These are phyloP conservation scores for Lithobates sylvaticus DNA, from an alignment of 2,797 vertebrate species.

Conservation along the genomic window DNA sequence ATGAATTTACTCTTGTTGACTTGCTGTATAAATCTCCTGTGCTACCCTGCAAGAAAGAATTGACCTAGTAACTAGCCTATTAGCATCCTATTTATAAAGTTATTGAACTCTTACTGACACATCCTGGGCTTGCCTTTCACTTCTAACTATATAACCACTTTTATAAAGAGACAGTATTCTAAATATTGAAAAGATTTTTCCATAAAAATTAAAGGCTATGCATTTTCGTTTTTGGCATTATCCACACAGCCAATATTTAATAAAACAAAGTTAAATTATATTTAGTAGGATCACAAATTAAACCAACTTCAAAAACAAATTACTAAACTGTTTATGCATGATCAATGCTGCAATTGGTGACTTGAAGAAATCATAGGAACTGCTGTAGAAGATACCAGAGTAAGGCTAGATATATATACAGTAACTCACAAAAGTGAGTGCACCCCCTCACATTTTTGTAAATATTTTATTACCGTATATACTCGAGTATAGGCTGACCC, in stretches of 20 bases:
- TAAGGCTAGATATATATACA: no score
- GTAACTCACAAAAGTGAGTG: no score
- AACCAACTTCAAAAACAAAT: not conserved
- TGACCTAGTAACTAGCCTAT: constrained; percentile 33
- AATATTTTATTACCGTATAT: no score
- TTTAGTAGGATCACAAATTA: not conserved
- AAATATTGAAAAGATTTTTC: no score
- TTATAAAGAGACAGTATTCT: no score
- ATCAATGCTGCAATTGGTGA: not conserved
- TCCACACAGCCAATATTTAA: no score
- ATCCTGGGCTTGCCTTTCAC: not conserved
- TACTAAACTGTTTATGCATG: not conserved
- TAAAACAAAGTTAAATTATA: no score
- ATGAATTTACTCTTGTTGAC: constrained; percentile 44
- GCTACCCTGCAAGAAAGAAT: constrained; percentile 11
- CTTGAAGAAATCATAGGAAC: not conserved
- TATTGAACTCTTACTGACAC: not conserved
- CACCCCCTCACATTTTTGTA: no score
- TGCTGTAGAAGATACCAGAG: no score
- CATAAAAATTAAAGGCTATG: not conserved
- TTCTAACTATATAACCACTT: not conserved
- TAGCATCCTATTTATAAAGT: constrained; percentile 32
- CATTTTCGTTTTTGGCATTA: no score
- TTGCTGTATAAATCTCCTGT: constrained; percentile 37
- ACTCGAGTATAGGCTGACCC: no score